phyloP scores from a whole-genome alignment of 37 sponge, comb jelly and placozoan species.

The Petrosia ficiformis region DNA sequence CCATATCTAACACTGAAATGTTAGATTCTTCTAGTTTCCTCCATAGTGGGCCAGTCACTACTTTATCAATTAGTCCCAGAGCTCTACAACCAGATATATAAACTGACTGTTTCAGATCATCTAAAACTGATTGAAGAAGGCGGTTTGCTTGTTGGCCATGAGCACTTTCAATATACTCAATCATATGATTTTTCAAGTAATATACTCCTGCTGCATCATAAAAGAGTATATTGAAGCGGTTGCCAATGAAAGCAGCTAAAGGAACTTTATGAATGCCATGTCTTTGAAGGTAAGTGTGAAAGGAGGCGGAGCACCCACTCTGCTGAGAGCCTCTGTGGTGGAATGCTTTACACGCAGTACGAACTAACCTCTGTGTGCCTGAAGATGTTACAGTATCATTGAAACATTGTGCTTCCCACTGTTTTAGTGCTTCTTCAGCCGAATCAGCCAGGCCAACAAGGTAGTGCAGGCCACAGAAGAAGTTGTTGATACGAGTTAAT shows the following conservation, averaged over 20 bases:
- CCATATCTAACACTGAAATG: conserved; percentile 17
- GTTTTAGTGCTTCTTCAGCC: conserved; percentile 24
- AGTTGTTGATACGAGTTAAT: conserved; percentile 31
- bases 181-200: conserved; percentile 20
- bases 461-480: conserved; percentile 60
- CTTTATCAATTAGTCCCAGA: conserved; percentile 38
- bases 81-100: conserved; percentile 40
- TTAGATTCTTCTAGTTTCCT: conserved; percentile 18
- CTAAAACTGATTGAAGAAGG: conserved; percentile 24
- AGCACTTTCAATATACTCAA: conserved; percentile 15
- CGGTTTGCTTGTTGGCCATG: conserved; percentile 29
- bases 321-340: conserved; percentile 44
- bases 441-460: conserved; percentile 49
- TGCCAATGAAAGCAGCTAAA: conserved; percentile 38
- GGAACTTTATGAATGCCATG: conserved; percentile 28
- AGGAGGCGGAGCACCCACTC: conserved; percentile 7
- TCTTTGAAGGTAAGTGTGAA: conserved; percentile 22
- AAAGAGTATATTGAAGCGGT: conserved; percentile 39
- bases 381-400: background rate
- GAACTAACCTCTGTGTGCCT: conserved; percentile 33
- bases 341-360: conserved; percentile 60
- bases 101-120: conserved; percentile 11
- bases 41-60: conserved; percentile 47
- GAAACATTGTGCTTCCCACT: conserved; percentile 15
- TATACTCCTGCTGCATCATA: conserved; percentile 48